phyloP scores from a whole-genome alignment of 2,113 vertebrate genomes.

The Anseranas semipalmata region DNA sequence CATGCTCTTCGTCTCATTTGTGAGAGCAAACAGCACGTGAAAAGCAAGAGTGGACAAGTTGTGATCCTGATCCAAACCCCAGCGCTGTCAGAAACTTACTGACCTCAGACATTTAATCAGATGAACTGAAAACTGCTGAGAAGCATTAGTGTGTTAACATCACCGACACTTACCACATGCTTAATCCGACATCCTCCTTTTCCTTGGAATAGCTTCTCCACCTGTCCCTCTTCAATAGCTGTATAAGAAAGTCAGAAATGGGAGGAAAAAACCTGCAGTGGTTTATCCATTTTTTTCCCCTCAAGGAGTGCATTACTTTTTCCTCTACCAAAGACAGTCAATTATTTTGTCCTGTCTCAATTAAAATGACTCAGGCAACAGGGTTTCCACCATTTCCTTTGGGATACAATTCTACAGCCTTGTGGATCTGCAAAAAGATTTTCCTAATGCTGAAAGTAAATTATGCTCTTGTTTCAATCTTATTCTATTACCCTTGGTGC shows the following conservation, averaged over 20 bases:
- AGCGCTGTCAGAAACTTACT: background rate
- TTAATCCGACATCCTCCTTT: background rate
- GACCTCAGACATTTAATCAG: background rate
- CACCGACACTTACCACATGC: background rate
- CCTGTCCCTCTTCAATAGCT: background rate
- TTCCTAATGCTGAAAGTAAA: background rate
- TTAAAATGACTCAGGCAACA: background rate
- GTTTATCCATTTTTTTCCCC: background rate
- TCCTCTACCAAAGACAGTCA: background rate
- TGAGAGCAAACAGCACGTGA: too few relatives aligned
- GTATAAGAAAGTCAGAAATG: background rate
- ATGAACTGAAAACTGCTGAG: background rate
- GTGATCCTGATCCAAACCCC: background rate
- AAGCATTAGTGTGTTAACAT: background rate
- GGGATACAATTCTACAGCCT: background rate
- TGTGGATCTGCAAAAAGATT: background rate
- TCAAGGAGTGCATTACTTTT: background rate
- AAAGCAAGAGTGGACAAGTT: background rate
- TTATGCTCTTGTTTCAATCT: background rate
- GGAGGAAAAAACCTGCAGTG: background rate
- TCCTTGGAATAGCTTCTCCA: background rate
- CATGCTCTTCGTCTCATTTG: background rate
- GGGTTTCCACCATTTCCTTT: background rate
- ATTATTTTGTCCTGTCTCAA: background rate
- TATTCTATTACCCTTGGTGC: background rate